These are phyloP conservation scores for Drosophila fungiperda DNA, from an alignment of 2,888 invertebrate species.

Conservation along the genomic window DNA sequence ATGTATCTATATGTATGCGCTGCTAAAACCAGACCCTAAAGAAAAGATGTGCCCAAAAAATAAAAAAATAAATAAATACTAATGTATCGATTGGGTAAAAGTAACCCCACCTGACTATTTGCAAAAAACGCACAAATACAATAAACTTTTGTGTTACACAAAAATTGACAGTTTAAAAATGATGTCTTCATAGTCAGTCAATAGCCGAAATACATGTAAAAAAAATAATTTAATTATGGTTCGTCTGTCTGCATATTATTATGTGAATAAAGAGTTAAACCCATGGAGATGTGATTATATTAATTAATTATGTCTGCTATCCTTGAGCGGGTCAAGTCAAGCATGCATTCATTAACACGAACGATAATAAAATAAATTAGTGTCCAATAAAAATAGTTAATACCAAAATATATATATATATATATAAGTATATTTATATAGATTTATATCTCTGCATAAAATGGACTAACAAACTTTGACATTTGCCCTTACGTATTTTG, in stretches of 20 bases:
- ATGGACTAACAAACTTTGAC: conserved; percentile 37
- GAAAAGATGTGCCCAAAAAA: conserved; percentile 26
- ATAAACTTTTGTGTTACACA: conserved; percentile 25
- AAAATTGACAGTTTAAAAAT: conserved; percentile 29
- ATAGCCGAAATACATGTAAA: conserved; percentile 23
- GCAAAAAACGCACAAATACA: conserved; percentile 26
- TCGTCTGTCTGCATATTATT: conserved; percentile 16
- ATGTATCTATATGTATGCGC: conserved; percentile 6
- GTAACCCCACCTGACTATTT: conserved; percentile 13
- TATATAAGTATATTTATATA: conserved; percentile 25
- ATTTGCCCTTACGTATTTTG: conserved; percentile 32
- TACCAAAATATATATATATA: conserved; percentile 4
- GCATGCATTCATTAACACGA: conserved; percentile 66
- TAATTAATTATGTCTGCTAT: conserved; percentile 29
- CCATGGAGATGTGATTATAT: conserved; percentile 1
- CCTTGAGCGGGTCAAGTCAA: conserved; percentile 60
- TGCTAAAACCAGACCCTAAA: conserved; percentile 37
- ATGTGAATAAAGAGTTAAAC: not conserved
- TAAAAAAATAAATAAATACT: conserved; percentile 26
- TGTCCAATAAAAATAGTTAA: conserved; percentile 31
- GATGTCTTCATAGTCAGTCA: conserved; percentile 22
- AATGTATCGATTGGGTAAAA: conserved; percentile 61
- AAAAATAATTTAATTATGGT: conserved; percentile 46
- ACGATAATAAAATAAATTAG: conserved; percentile 43
- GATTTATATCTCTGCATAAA: conserved; percentile 15